phyloP scores from a whole-genome alignment of 1,140 invertebrate species.

The Trichonephila inaurata region DNA sequence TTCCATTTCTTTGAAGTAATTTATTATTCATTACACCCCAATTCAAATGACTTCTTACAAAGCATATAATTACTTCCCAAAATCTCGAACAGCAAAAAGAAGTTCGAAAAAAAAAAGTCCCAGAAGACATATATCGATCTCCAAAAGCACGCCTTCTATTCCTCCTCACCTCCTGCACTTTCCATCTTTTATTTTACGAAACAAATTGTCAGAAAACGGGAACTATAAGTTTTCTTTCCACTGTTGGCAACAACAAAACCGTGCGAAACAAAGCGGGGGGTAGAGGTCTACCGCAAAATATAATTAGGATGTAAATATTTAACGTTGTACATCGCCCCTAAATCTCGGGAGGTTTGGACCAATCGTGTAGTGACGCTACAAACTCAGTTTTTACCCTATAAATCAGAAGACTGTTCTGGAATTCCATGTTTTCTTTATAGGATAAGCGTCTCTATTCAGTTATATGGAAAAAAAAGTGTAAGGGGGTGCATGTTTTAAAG shows the following conservation, averaged over 20 bases:
- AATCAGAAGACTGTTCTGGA: not conserved
- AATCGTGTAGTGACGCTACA: not conserved
- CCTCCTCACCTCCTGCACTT: not conserved
- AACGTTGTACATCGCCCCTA: not conserved
- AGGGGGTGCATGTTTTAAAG: too few species aligned
- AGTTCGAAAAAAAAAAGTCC: too few species aligned
- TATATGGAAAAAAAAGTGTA: too few species aligned
- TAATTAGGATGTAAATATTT: slow-evolving; percentile 57
- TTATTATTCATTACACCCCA: too few species aligned
- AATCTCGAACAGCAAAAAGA: too few species aligned
- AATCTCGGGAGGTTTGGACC: not conserved
- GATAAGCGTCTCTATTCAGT: too few species aligned
- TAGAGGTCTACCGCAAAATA: not conserved
- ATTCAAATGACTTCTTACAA: too few species aligned
- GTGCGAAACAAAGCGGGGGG: not conserved
- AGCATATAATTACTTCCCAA: too few species aligned
- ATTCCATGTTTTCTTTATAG: not conserved
- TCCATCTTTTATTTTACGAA: not conserved
- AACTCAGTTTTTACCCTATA: not conserved
- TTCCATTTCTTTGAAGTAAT: too few species aligned
- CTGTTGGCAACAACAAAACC: not conserved
- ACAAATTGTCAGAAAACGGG: not conserved
- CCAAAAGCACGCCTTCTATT: too few species aligned
- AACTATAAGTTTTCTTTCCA: not conserved
- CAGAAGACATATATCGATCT: too few species aligned